Base-by-base conservation (phyloP, 2,113 vertebrate species). In the Carlito syrichta region DNA sequence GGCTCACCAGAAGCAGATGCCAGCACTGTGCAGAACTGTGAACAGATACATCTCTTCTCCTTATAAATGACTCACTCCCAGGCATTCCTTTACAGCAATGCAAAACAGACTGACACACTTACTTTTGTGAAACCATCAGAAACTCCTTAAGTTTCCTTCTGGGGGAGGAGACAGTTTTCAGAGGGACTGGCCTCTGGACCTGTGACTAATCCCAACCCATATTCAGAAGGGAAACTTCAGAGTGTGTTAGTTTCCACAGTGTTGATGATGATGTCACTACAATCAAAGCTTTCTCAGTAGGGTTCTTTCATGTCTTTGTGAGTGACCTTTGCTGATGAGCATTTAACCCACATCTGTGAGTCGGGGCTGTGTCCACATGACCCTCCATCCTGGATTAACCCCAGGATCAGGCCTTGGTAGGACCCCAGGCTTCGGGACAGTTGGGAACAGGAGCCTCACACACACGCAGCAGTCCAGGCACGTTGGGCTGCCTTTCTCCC, bases 121-220 rank as follows among this genome's bases (percentile, higher is more conserved):
- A 20, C n/a, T 52, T 58, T 27, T 5, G 68, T 23, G 13, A 20
- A n/a, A 43, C 30, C 71, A 22, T 35, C 77, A 5, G n/a, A 27
- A 25, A 6, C 38, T 16, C 0, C n/a, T n/a, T 9, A 3, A 38
- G 48, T 5, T 58, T 23, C 13, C 3, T 52, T 30, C 11, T 20
- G 30, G 14, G 22, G n/a, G 10, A 5, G 38, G 3, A 4, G 60
- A 16, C 5, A 0, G 1, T 20, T n/a, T 13, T 16, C 5, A 30
- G 32, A 2, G 25, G 69, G 27, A 45, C 50, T 19, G 25, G 7
- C 16, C 43, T 27, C 43, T 13, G 10, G 16, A 1, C 74, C 43
- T 69, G 0, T 30, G 20, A 68, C 95, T 35, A 38, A 1, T 27
- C 69, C 40, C 12, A 43, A 30, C 77, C 22, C 1, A 66, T 58